Percentiles rank a stretch among this genome's conserved stretches.
Conservation (phyloP, 92 coral and sea anemone species). For the Pocillopora grandis region DNA sequence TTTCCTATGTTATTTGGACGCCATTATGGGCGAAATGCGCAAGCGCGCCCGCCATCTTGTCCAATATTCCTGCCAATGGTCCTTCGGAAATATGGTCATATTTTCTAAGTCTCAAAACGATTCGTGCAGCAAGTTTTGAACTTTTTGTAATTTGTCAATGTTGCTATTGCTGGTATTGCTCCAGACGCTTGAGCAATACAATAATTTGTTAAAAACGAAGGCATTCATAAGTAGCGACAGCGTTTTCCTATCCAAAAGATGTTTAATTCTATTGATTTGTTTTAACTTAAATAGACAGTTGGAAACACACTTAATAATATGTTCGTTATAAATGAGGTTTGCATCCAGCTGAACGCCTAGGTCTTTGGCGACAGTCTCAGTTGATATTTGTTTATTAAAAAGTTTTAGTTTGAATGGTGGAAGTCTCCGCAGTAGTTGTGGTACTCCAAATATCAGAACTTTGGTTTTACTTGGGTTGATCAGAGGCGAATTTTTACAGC, state of each 20-base stretch:
- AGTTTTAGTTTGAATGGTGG: background rate
- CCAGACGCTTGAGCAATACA: slow-evolving; percentile 4
- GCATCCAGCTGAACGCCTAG: background rate
- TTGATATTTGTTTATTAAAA: too few species aligned
- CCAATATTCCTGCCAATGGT: background rate
- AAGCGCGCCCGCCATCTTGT: too few species aligned
- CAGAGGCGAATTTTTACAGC: background rate
- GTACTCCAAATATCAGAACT: background rate
- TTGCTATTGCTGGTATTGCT: background rate
- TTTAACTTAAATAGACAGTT: background rate
- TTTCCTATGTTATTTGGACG: too few species aligned
- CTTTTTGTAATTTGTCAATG: background rate
- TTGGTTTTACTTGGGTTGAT: background rate
- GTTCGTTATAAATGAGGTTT: too few species aligned
- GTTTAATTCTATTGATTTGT: background rate
- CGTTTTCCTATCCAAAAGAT: slow-evolving; percentile 8
- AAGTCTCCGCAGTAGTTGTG: background rate
- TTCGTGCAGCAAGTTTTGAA: background rate
- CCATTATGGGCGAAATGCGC: too few species aligned
- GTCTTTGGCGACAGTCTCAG: too few species aligned
- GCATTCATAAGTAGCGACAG: background rate
- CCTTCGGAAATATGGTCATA: background rate
- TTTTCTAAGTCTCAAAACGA: background rate
- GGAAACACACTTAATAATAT: background rate
- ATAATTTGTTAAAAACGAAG: slow-evolving; percentile 2